Evolutionary conservation across 2,888 invertebrate species (phyloP), one percentile per base, ranked within the genome.

Genomic region (Drosophila melanocephala): DNA sequence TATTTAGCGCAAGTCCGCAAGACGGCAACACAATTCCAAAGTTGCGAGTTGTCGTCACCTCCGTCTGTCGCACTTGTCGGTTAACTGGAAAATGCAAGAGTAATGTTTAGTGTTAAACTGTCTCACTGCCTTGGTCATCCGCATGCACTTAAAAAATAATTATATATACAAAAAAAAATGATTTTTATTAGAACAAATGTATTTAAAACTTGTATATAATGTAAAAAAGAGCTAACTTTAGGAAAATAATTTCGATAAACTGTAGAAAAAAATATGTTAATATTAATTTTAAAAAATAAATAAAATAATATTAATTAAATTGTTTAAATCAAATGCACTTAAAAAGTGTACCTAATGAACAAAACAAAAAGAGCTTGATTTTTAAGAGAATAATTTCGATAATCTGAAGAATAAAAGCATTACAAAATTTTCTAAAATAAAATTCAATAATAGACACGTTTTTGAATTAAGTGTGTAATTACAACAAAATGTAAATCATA

Each of bases 41-140:
- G 22, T 47, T 32, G 30, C 56, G 44, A 55, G 60, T 53, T 69
- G 65, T 16, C 32, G 42, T 60, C 75, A 63, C 59, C 68, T 55
- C 44, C 70, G 47, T 62, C 64, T 62, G 56, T 59, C 59, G 65
- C 73, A 62, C 77, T 72, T 55, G 71, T 70, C 73, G 81, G 84
- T 83, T 61, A 50, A 37, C 90, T 78, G 81, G 57, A 81, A 79
- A 75, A 69, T 70, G 81, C 67, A 77, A 81, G 73, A 77, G 75
- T 69, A 82, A 78, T 84, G 83, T 71, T 69, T 44, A 55, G 42
- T 57, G 64, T 81, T 81, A 77, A 78, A 73, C 56, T 56, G 47
- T 52, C 44, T 51, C 47, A 26, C 61, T 35, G 32, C 35, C 44
- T 55, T 47, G 42, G 57, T n/a, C 57, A 35, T 33, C 59, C 50